These are phyloP conservation scores for Ochotona princeps DNA, from an alignment of 2,113 vertebrate species.

Conservation along the genomic window DNA sequence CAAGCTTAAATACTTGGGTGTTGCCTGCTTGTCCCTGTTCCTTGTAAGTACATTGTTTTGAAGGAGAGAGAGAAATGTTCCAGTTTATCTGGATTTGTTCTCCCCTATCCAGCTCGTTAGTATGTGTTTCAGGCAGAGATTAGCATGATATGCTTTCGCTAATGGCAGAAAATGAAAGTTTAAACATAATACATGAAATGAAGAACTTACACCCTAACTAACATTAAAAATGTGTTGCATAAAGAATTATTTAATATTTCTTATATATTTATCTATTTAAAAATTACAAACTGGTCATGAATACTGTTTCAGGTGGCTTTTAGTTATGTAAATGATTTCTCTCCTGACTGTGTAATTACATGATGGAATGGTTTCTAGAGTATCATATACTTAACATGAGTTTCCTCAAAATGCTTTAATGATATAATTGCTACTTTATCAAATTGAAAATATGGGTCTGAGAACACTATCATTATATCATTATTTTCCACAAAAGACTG, in stretches of 20 bases:
- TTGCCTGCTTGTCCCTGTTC: neutral
- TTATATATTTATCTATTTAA: conserved; percentile 51
- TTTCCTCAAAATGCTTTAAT: conserved; percentile 81
- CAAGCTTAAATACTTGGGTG: neutral
- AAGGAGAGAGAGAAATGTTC: neutral
- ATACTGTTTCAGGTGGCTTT: conserved; percentile 68
- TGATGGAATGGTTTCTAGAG: conserved; percentile 72
- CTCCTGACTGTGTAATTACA: conserved; percentile 75
- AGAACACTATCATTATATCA: conserved; percentile 80
- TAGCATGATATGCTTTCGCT: conserved; percentile 4
- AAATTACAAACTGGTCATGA: conserved; percentile 46
- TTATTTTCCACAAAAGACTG: conserved; percentile 78
- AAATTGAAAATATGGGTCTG: conserved; percentile 79
- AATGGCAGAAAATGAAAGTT: conserved; percentile 51
- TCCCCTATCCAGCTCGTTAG: conserved; percentile 1
- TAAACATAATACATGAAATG: conserved; percentile 54
- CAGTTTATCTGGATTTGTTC: neutral
- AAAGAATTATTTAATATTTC: conserved; percentile 43
- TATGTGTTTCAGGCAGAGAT: conserved; percentile 29
- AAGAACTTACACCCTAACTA: neutral
- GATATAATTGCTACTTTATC: conserved; percentile 83
- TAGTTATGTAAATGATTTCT: conserved; percentile 77
- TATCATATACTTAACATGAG: conserved; percentile 78
- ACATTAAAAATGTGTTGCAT: conserved; percentile 36
- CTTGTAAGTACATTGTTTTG: neutral